Conservation (phyloP, 2,113 vertebrate genomes). For the Phocoena phocoena region DNA sequence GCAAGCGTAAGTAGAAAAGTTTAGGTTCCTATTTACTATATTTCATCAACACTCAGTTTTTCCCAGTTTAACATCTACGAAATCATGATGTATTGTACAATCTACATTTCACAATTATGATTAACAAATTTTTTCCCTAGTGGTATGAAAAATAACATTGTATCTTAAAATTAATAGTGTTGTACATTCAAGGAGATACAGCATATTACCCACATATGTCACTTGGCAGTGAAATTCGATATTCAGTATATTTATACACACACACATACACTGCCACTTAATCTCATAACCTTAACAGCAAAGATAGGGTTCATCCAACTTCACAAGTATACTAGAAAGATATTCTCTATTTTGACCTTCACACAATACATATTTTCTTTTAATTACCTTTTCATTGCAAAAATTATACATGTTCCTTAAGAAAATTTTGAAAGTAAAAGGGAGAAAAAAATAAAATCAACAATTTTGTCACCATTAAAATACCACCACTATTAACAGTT, state of each 20-base stretch:
- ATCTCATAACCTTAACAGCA: not conserved
- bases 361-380: not conserved
- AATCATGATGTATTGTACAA: not conserved
- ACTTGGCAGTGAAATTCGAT: constrained; percentile 16
- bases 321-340: not conserved
- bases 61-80: not conserved
- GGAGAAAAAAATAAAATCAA: not conserved
- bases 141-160: not conserved
- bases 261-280: not conserved
- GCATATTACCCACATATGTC: not conserved
- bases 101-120: not conserved
- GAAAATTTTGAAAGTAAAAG: not conserved
- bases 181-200: not conserved
- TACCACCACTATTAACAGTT: not conserved
- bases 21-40: not conserved
- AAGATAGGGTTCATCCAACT: not conserved
- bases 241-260: not conserved
- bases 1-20: not conserved
- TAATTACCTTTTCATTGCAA: not conserved
- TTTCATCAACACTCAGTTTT: not conserved
- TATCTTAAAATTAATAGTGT: constrained; percentile 1
- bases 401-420: not conserved
- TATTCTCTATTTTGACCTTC: constrained; percentile 16
- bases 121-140: not conserved
- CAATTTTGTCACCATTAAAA: not conserved